Evolutionary conservation across 2,113 vertebrate genomes (phyloP).

Genomic region (Hymenochirus boettgeri): DNA sequence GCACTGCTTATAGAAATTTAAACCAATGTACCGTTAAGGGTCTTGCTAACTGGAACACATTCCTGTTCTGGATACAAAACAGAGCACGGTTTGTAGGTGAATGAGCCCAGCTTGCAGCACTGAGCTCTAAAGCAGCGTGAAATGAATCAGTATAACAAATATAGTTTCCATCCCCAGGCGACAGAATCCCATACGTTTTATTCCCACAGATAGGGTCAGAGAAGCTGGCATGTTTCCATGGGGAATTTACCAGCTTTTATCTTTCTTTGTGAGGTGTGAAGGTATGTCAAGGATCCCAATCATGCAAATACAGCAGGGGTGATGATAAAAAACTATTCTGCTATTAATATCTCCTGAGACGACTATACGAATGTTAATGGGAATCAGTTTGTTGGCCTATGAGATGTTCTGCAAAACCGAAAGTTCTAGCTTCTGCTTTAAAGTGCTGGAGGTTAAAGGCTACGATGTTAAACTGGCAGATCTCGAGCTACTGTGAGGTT

Average conservation of each 20-base stretch:
- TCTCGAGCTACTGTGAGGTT: too few relatives aligned
- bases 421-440: too few relatives aligned
- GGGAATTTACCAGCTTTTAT: conserved; percentile 35
- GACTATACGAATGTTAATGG: conserved; percentile 3
- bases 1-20: too few relatives aligned
- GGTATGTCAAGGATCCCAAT: conserved; percentile 35
- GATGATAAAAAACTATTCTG: conserved; percentile 7
- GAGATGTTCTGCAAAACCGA: too few relatives aligned
- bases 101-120: not conserved
- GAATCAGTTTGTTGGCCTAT: too few relatives aligned
- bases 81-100: not conserved
- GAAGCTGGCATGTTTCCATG: conserved; percentile 5
- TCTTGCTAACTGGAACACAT: not conserved
- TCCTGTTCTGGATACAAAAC: not conserved
- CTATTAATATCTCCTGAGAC: conserved; percentile 13
- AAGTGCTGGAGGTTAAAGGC: too few relatives aligned
- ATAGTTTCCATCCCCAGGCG: conserved; percentile 6
- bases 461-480: too few relatives aligned
- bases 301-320: conserved; percentile 29
- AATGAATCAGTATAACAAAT: conserved; percentile 11
- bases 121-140: conserved; percentile 8
- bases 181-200: conserved; percentile 26
- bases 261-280: conserved; percentile 29
- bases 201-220: conserved; percentile 23
- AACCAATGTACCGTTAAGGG: too few relatives aligned